Evolutionary conservation across 2,888 invertebrate species (phyloP), one percentile per base, ranked within the genome.

Genomic region (Noctua comes): DNA sequence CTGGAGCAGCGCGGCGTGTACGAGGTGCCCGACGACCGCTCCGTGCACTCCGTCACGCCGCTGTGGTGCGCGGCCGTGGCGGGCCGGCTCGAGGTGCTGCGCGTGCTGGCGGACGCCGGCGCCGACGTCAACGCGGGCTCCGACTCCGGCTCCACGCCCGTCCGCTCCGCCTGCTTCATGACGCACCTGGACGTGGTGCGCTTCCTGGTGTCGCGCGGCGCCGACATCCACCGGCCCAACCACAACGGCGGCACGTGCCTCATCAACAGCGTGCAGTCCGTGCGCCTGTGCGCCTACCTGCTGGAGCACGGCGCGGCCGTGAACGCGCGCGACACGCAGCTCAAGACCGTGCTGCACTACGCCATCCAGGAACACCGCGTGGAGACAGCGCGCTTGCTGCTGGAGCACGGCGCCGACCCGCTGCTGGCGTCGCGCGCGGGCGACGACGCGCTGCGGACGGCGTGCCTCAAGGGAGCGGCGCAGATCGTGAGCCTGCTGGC

Each of bases 61-160:
- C 96, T 99, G 80, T 99, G 99, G 99, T 98, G 98, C 96, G 99
- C 99, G 3, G 98, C 99, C 7, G 99, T 99, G 2, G 98, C 98
- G 11, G 99, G 99, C 24, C 98, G 98, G 88, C 93, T 99, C 24
- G 97, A 97, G 65, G 98, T 98, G 86, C 98, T 99, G 73, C 98
- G 98, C 92, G 98, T 97, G 93, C 97, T 99, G 77, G 97, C 98
- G 36, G 97, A 97, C 80, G 97, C 98, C 89, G 98, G 98, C 79
- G 99, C 99, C 59, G 97, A 98, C 91, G 97, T 99, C n/a, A 98
- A 99, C 97, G 98, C 98, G 64, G 97, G 98, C 66, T 98, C 98
- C 0, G 99, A 99, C 96, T 98, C 98, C 46, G 99, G 99, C 83
- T 99, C 99, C 18, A 98, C 98, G 74, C 98, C 99, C 18, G 98